Evolutionary conservation across 2,888 invertebrate species (phyloP).

Genomic region (Diaperis boleti): DNA sequence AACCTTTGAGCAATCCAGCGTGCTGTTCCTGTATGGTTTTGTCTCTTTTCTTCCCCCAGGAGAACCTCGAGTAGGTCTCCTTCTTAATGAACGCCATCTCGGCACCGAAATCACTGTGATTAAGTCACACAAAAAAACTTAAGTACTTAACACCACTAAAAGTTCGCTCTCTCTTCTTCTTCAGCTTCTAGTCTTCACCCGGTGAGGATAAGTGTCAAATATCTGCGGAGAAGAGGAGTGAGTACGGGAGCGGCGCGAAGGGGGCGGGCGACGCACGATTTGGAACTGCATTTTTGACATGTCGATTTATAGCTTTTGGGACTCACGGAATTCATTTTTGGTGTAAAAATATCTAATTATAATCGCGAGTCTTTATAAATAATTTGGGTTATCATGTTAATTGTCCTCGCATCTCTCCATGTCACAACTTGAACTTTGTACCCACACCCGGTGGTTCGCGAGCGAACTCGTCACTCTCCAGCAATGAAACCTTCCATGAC

Average conservation of each 20-base stretch:
- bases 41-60: conserved; percentile 34
- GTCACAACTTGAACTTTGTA: too few relatives aligned
- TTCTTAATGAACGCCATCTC: conserved; percentile 40
- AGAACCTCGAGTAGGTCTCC: conserved; percentile 31
- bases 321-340: too few relatives aligned
- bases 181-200: conserved; percentile 27
- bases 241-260: neutral
- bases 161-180: conserved; percentile 19
- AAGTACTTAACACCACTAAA: conserved; percentile 31
- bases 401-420: too few relatives aligned
- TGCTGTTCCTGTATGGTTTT: conserved; percentile 42
- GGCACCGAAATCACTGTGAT: conserved; percentile 23
- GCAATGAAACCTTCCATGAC: too few relatives aligned
- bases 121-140: conserved; percentile 24
- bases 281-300: too few relatives aligned
- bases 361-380: too few relatives aligned
- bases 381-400: too few relatives aligned
- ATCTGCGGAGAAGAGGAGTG: conserved; percentile 8
- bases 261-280: neutral
- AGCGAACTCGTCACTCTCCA: too few relatives aligned
- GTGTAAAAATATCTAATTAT: too few relatives aligned
- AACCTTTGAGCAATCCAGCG: conserved; percentile 42
- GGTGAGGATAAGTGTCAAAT: conserved; percentile 17
- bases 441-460: too few relatives aligned
- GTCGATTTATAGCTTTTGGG: too few relatives aligned